phyloP scores from a whole-genome alignment of 2,888 invertebrate genomes.

The Lathronympha strigana region DNA sequence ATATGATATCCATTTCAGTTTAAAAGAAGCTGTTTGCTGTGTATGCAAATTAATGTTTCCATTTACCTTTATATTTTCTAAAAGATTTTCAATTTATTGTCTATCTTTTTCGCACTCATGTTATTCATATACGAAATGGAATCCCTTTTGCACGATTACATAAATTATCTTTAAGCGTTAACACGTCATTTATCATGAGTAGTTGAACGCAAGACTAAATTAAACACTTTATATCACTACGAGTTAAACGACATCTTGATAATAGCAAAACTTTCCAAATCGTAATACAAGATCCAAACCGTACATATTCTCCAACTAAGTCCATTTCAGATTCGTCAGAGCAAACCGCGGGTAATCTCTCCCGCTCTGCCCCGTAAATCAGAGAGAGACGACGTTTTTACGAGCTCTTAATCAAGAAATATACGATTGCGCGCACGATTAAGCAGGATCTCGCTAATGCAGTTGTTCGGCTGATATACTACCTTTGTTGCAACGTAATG shows the following conservation, averaged over 20 bases:
- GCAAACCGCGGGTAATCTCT: conserved; percentile 39
- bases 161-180: too few species aligned
- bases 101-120: too few species aligned
- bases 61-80: too few species aligned
- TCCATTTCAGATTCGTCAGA: conserved; percentile 35
- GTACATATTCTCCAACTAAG: conserved; percentile 2
- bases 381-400: conserved; percentile 43
- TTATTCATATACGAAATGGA: too few species aligned
- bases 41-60: too few species aligned
- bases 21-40: too few species aligned
- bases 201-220: too few species aligned
- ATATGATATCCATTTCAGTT: too few species aligned
- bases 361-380: conserved; percentile 40
- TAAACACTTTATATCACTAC: too few species aligned
- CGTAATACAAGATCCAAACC: not conserved
- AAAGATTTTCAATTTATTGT: too few species aligned
- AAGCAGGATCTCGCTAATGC: conserved; percentile 66
- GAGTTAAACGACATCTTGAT: not conserved
- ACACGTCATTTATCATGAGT: too few species aligned
- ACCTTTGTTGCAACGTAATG: conserved; percentile 48
- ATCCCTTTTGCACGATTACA: too few species aligned
- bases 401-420: conserved; percentile 43
- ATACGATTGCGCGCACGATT: conserved; percentile 42
- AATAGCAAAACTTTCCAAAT: not conserved
- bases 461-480: conserved; percentile 68